Base-by-base conservation (phyloP, 92 coral and sea anemone species). In the Parazoanthus darwini region DNA sequence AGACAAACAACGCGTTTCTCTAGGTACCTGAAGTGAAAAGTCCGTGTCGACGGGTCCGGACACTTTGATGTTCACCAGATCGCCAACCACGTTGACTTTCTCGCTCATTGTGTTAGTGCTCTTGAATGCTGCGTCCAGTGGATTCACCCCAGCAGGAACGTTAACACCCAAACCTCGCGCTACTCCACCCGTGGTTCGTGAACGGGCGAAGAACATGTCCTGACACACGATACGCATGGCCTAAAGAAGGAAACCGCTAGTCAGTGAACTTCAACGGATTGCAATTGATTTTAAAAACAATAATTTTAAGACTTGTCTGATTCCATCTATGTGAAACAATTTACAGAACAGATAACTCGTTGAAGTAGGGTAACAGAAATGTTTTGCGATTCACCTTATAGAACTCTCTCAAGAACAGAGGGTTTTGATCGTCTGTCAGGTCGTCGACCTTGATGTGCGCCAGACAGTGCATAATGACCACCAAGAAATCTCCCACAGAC, bases 131-230 rank as follows among this genome's bases (percentile, higher is more conserved):
- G 91, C 94, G 80, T 95, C 93, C 85, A 96, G 92, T 33, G 96
- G 95, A 92, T 89, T 89, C 83, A 88, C 91, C 42, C 93, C 89
- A 15, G 93, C 82, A 25, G 86, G 43, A 16, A 79, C 82, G 88
- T 89, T 91, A 70, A 90, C 95, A 81, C 90, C 88, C 26, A 93
- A 88, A 68, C 92, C 88, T 35, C 85, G 94, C 13, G 98, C 90
- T 36, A 95, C 88, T 66, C 74, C 85, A 10, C 90, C 87, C 6
- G 99, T 83, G 25, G 89, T 86, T 37, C 99, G 98, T 74, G 99
- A 94, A 29, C 99, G 94, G 67, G 98, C 95, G 80, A 97, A 97
- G 97, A 97, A 97, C 96, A 97, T 87, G 90, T 97, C 99, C 84
- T 97, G 99, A 89, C 99, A 97, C 72, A 98, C 96, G 77, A 97